A percentile compares a stretch with the other conserved stretches of the same genome.
Conservation (phyloP, 2,797 vertebrate species). For the Ibycter americanus region DNA sequence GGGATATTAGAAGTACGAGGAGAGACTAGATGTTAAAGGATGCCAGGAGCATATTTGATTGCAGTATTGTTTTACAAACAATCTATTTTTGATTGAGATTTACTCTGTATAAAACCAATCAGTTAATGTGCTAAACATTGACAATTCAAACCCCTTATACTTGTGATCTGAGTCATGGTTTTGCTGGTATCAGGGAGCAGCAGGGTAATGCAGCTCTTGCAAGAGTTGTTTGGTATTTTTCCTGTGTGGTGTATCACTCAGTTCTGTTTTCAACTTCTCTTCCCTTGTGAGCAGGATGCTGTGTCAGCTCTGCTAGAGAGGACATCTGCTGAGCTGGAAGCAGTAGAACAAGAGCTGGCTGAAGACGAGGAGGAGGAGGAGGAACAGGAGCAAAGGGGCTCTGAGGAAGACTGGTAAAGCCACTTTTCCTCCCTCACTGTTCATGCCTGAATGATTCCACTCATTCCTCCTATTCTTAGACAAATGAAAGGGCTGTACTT, state of each 20-base stretch:
- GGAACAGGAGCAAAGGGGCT: slow-evolving; percentile 54
- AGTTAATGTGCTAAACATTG: not conserved
- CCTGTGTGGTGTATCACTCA: not conserved
- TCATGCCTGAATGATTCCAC: not conserved
- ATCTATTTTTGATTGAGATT: not conserved
- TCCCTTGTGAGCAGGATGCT: slow-evolving; percentile 72
- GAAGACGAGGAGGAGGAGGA: slow-evolving; percentile 72
- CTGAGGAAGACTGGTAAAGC: slow-evolving; percentile 77
- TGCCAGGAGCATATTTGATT: not conserved
- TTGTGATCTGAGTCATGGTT: not conserved
- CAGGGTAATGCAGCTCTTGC: not conserved
- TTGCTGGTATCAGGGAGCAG: not conserved
- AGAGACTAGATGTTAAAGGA: not conserved
- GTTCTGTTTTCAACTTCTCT: not conserved
- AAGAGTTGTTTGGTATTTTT: not conserved
- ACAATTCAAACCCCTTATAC: not conserved
- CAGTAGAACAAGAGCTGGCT: slow-evolving; percentile 80
- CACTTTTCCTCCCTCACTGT: not conserved
- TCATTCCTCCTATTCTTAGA: not conserved
- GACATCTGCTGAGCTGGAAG: slow-evolving; percentile 82
- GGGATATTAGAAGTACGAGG: not conserved
- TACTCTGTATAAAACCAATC: not conserved
- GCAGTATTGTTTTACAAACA: not conserved
- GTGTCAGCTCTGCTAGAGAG: slow-evolving; percentile 82
- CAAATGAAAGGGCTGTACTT: not conserved